Evolutionary conservation across 2,113 vertebrate genomes (phyloP).

Genomic region (Myxocyprinus asiaticus): DNA sequence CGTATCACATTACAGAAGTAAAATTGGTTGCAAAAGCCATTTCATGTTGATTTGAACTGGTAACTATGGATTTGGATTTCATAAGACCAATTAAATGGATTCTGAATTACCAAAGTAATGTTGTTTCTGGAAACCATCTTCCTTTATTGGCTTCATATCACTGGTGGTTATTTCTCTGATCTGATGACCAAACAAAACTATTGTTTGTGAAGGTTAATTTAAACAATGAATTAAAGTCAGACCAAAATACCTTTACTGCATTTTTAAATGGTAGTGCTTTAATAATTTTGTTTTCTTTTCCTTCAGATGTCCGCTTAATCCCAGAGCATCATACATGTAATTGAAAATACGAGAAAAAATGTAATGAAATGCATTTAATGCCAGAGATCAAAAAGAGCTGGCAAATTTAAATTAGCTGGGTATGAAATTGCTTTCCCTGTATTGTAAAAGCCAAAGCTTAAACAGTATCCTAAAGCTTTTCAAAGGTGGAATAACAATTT

Average conservation of each 20-base stretch:
- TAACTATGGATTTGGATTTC: not conserved
- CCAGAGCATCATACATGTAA: conserved; percentile 59
- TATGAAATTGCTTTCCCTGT: conserved; percentile 60
- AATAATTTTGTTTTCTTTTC: conserved; percentile 43
- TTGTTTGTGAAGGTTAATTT: conserved; percentile 6
- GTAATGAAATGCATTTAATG: conserved; percentile 63
- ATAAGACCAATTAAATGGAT: not conserved
- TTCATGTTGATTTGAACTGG: too few species aligned
- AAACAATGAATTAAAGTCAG: not conserved
- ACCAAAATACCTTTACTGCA: conserved; percentile 14
- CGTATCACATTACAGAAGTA: too few species aligned
- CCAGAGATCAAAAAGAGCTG: conserved; percentile 65
- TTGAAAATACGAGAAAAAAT: conserved; percentile 63
- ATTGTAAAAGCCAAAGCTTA: conserved; percentile 48
- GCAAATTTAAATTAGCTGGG: conserved; percentile 63
- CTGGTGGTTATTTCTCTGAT: not conserved
- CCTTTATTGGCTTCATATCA: not conserved
- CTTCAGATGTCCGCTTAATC: conserved; percentile 21
- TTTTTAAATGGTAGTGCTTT: conserved; percentile 17
- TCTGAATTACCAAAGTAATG: not conserved
- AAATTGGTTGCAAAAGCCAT: too few species aligned
- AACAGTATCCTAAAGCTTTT: conserved; percentile 54
- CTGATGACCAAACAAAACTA: not conserved
- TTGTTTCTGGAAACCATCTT: not conserved
- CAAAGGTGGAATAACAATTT: conserved; percentile 50